phyloP scores from a whole-genome alignment of 2,797 vertebrate species.

The Gallinago stenura region DNA sequence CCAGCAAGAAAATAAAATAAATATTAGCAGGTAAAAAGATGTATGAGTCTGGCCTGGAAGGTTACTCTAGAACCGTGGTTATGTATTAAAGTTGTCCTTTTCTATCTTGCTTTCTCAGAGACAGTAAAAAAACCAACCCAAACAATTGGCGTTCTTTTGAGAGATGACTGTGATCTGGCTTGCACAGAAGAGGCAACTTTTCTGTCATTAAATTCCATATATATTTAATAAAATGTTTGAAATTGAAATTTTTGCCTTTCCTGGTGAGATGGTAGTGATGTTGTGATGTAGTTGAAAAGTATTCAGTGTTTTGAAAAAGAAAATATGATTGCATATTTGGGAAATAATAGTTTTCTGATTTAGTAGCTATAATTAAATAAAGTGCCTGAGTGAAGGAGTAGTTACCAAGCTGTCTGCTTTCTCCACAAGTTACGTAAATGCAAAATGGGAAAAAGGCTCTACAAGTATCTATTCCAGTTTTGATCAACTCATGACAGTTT shows the following conservation, averaged over 20 bases:
- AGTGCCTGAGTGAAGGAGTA: neutral
- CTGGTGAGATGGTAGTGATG: neutral
- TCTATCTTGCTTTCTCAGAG: neutral
- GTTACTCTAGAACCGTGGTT: neutral
- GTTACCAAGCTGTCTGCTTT: neutral
- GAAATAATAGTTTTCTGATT: neutral
- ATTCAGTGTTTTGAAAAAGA: neutral
- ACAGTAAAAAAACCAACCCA: neutral
- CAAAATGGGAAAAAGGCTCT: neutral
- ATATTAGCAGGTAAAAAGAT: neutral
- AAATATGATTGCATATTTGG: neutral
- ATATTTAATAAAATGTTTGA: neutral
- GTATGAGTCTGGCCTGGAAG: rapidly evolving
- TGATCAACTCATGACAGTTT: neutral
- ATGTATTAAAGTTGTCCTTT: neutral
- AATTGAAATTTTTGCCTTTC: neutral
- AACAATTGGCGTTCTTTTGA: neutral
- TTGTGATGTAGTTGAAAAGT: neutral
- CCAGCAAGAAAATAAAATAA: neutral
- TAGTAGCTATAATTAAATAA: neutral
- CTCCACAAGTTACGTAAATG: neutral
- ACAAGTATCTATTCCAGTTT: neutral
- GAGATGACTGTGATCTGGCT: neutral
- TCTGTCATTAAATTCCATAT: neutral
- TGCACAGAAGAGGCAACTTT: neutral